Conservation (phyloP, 1,140 invertebrate species). For the Drusus annulatus region DNA sequence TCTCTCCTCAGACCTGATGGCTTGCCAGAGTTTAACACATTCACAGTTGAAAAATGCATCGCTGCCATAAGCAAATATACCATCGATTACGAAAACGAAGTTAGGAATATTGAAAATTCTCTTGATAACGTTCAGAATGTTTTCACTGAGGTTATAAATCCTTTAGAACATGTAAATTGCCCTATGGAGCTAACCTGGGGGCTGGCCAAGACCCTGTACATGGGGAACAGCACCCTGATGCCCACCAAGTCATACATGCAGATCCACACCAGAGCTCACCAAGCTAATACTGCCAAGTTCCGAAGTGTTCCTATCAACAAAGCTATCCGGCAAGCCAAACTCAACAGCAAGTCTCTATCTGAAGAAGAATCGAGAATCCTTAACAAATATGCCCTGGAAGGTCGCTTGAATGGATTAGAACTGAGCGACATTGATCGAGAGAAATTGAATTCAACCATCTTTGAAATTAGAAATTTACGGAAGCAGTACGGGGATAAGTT, state of each 20-base stretch:
- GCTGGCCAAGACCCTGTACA: slow-evolving; percentile 85
- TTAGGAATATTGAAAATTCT: slow-evolving; percentile 77
- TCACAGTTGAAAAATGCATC: slow-evolving; percentile 87
- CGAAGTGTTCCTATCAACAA: slow-evolving; percentile 78
- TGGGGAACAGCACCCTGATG: slow-evolving; percentile 86
- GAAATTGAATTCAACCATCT: slow-evolving; percentile 68
- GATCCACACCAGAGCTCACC: slow-evolving; percentile 81
- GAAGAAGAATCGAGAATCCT: slow-evolving; percentile 82
- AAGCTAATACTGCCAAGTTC: slow-evolving; percentile 78
- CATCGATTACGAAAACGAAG: slow-evolving; percentile 85
- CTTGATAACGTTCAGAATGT: slow-evolving; percentile 73
- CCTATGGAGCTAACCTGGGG: slow-evolving; percentile 90
- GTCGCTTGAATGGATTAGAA: slow-evolving; percentile 83
- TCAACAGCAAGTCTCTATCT: slow-evolving; percentile 72
- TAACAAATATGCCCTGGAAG: slow-evolving; percentile 86
- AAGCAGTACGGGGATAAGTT: slow-evolving; percentile 77
- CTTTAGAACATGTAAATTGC: slow-evolving; percentile 81
- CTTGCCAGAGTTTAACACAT: slow-evolving; percentile 84
- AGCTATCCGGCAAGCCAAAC: slow-evolving; percentile 76
- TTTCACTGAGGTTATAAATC: slow-evolving; percentile 83
- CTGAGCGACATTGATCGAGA: slow-evolving; percentile 64
- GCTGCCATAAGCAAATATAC: slow-evolving; percentile 86
- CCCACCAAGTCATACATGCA: slow-evolving; percentile 82
- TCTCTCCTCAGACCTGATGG: slow-evolving; percentile 80
- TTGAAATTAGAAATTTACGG: slow-evolving; percentile 71